Evolutionary conservation across 64 coral and sea anemone genomes (phyloP).

Genomic region (Cladopsammia gracilis): DNA sequence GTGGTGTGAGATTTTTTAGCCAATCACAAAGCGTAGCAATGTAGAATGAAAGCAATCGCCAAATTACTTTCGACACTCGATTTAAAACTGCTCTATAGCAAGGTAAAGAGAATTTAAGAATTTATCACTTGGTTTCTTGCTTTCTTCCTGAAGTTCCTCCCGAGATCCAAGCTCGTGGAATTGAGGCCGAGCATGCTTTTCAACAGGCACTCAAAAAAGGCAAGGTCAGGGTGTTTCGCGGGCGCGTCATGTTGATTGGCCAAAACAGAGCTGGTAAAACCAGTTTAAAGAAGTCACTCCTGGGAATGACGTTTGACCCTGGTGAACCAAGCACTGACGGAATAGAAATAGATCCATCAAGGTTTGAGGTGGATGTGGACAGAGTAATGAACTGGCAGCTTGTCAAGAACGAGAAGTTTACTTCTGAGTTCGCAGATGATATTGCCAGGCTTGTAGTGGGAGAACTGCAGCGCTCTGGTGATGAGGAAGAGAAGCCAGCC

Average conservation of each 20-base stretch:
- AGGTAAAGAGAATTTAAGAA: neutral
- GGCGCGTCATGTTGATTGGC: conserved; percentile 45
- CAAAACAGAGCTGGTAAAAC: conserved; percentile 75
- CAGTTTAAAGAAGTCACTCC: conserved; percentile 76
- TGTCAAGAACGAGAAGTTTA: conserved; percentile 39
- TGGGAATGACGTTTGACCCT: conserved; percentile 51
- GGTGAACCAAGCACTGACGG: conserved; percentile 59
- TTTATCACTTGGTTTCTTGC: neutral
- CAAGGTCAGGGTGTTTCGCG: conserved; percentile 31
- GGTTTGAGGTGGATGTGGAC: conserved; percentile 45
- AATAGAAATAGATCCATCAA: conserved; percentile 72
- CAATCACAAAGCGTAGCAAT: too few species aligned
- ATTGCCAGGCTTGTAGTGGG: conserved; percentile 32
- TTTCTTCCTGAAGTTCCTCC: conserved; percentile 27
- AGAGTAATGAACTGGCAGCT: conserved; percentile 44
- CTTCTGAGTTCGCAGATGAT: conserved; percentile 55
- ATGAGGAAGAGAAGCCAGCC: conserved; percentile 32
- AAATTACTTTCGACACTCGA: too few species aligned
- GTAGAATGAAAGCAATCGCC: too few species aligned
- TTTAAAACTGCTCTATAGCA: too few species aligned
- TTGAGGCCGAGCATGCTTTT: conserved; percentile 21
- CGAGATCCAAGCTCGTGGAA: conserved; percentile 54
- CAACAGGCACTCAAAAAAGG: conserved; percentile 38
- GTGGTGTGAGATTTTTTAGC: too few species aligned
- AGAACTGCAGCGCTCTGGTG: neutral